These are phyloP conservation scores for Chamaea fasciata DNA, from an alignment of 2,113 vertebrate species.

Conservation along the genomic window DNA sequence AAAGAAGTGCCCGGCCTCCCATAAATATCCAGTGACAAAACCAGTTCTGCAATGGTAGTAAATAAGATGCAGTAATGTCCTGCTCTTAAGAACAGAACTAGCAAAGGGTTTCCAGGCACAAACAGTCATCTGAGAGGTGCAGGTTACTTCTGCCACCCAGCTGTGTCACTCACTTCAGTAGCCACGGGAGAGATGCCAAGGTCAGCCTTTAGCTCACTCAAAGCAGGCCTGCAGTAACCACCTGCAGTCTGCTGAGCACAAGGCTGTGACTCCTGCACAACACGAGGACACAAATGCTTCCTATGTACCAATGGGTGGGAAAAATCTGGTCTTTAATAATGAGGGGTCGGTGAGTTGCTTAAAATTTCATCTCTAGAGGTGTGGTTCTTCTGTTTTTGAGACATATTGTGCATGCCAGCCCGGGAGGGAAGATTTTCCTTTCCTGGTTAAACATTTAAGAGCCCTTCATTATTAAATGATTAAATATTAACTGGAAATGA, in stretches of 20 bases:
- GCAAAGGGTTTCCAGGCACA: neutral
- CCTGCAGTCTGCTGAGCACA: neutral
- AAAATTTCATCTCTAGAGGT: neutral
- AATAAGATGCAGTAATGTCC: neutral
- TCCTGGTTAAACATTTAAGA: slow-evolving; percentile 9
- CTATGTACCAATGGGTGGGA: accelerated
- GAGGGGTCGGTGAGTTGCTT: neutral
- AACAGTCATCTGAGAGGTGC: neutral
- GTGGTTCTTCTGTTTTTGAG: neutral
- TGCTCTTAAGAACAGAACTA: neutral
- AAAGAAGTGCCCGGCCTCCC: neutral
- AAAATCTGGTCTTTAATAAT: neutral
- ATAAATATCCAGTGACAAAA: neutral
- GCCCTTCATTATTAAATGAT: neutral
- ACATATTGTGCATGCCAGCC: neutral
- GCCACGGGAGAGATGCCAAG: neutral
- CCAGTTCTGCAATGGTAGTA: neutral
- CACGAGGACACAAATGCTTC: neutral
- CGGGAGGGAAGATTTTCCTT: neutral
- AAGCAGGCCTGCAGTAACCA: neutral
- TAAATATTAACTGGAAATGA: neutral
- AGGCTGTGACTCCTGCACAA: neutral
- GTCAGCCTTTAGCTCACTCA: neutral
- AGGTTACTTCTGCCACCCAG: neutral
- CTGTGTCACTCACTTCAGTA: neutral